These are phyloP conservation scores for Turdus rufiventris DNA, from an alignment of 2,113 vertebrate species.

Conservation along the genomic window DNA sequence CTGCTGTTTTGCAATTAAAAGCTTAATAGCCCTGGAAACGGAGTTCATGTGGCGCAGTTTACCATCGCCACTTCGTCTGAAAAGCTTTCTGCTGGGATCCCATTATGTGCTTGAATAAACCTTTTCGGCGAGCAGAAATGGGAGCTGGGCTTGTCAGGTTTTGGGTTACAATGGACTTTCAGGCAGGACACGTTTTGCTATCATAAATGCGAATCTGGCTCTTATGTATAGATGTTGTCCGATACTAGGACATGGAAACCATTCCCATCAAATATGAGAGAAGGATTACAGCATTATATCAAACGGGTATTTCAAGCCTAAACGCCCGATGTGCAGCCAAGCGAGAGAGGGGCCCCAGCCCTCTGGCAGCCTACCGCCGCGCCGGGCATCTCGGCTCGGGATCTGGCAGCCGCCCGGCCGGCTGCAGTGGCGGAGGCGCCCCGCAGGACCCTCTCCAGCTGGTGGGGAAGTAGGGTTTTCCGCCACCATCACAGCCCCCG, in stretches of 20 bases:
- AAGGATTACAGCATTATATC: constrained; percentile 69
- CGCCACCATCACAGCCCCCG: not conserved
- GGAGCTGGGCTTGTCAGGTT: constrained; percentile 86
- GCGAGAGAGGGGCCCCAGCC: constrained; percentile 19
- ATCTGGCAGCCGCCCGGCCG: not conserved
- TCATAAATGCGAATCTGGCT: constrained; percentile 74
- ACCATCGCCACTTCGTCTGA: constrained; percentile 82
- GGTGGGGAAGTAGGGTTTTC: not conserved
- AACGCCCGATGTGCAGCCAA: constrained; percentile 54
- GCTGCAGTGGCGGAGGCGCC: too few species aligned
- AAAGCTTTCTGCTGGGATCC: constrained; percentile 88
- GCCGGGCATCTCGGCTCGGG: not conserved
- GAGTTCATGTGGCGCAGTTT: constrained; percentile 93
- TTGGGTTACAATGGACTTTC: constrained; percentile 89
- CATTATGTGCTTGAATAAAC: constrained; percentile 99
- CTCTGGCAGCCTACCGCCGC: not conserved
- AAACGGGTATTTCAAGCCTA: constrained; percentile 62
- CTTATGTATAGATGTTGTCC: constrained; percentile 76
- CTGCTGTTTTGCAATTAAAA: constrained; percentile 98
- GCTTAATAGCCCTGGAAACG: constrained; percentile 98
- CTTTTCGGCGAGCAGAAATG: constrained; percentile 88
- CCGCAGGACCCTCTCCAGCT: not conserved
- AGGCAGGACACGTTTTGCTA: constrained; percentile 80
- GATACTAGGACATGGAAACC: constrained; percentile 72
- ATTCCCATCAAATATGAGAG: constrained; percentile 75